Evolutionary conservation across 2,888 invertebrate species (phyloP).

Genomic region (Thecophora atra): DNA sequence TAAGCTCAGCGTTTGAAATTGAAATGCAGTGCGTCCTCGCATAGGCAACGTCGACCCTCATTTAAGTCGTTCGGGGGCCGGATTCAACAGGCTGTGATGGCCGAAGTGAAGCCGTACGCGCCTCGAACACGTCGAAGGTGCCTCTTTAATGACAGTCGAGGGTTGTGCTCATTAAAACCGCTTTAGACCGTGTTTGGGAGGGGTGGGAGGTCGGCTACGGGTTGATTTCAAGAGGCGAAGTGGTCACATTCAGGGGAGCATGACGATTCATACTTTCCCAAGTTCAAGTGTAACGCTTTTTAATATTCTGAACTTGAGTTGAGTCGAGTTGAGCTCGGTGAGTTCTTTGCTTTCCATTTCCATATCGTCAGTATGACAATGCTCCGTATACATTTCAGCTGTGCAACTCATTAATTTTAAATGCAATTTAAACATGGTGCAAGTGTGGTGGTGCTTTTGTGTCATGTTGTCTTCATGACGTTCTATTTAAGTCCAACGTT

Average conservation of each 20-base stretch:
- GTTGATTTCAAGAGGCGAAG: too few relatives aligned
- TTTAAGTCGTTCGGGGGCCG: constrained; percentile 6
- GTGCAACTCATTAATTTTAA: constrained; percentile 15
- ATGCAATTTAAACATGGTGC: background rate
- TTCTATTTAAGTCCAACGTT: background rate
- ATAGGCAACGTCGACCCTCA: background rate
- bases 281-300: constrained; percentile 1
- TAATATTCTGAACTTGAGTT: background rate
- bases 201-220: background rate
- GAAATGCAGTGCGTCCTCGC: constrained; percentile 17
- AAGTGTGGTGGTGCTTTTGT: background rate
- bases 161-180: background rate
- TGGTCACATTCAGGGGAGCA: background rate
- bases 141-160: constrained; percentile 2
- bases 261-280: background rate
- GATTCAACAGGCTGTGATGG: constrained; percentile 22
- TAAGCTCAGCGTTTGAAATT: constrained; percentile 33
- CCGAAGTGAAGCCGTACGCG: constrained; percentile 4
- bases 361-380: constrained; percentile 1
- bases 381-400: background rate
- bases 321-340: background rate
- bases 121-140: constrained; percentile 9
- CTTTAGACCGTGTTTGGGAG: too few relatives aligned
- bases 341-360: too few relatives aligned
- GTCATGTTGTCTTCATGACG: background rate